Evolutionary conservation across 2,888 invertebrate species (phyloP), one percentile per base, ranked within the genome.

Genomic region (Hartigia nigra): DNA sequence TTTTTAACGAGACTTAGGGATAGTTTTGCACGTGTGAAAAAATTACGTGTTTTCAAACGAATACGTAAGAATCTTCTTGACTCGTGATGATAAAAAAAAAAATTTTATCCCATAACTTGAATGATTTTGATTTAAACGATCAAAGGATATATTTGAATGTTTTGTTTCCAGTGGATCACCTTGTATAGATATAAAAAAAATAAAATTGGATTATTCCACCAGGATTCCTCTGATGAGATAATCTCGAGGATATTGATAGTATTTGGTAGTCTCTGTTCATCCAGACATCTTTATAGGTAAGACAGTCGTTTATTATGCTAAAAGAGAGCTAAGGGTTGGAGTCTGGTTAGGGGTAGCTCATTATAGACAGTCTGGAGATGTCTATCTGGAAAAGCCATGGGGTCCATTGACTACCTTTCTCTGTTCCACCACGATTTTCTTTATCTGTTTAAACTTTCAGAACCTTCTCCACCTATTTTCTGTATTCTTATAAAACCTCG

Each of bases 261-360:
- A 39, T 4, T 23, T 14, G 39, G 23, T 23, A 39, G 14, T 39
- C 39, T 5, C 14, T 4, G 23, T 9, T 23, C 55, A 55, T n/a
- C n/a, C n/a, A 14, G 72, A 72, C 12, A 34, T 72, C 31, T 72
- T 31, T 31, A 70, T 78, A 70, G 75, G 78, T 55, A 75, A 78
- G 75, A 76, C 55, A 78, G 78, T 78, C 78, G 76, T 78, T 78
- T 76, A 76, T 76, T 78, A 78, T 70, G 39, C 78, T 39, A 75
- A 75, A 23, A 39, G 76, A 70, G 55, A 39, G 70, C 75, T 55
- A 55, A 9, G 23, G 55, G 55, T 23, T 55, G 23, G 55, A 55
- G 23, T 55, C 55, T 55, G 55, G 55, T 9, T 78, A 72, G 12
- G 70, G 76, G 70, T 70, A 39, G 75, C 75, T 78, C 78, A 76